These are phyloP conservation scores for Oxygymnocypris stewartii DNA, from an alignment of 2,113 vertebrate genomes.

Conservation along the genomic window DNA sequence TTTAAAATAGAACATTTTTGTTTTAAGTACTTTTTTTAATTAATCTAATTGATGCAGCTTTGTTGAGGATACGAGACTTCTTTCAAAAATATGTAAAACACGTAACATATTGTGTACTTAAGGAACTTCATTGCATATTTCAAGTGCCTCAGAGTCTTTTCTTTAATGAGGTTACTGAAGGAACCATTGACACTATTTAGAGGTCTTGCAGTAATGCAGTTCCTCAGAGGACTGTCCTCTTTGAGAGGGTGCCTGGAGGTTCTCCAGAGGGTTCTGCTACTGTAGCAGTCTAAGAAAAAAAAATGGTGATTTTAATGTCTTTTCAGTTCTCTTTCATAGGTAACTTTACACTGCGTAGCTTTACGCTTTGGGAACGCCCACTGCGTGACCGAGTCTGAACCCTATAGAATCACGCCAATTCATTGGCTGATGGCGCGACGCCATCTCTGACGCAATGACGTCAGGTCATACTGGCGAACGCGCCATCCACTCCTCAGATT, in stretches of 20 bases:
- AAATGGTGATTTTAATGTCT: background rate
- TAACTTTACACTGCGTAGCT: too few species aligned
- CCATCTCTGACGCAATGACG: too few species aligned
- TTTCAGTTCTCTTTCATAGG: too few species aligned
- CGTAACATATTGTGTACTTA: background rate
- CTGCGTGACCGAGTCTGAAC: too few species aligned
- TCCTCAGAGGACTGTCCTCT: background rate
- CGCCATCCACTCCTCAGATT: too few species aligned
- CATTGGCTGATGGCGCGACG: too few species aligned
- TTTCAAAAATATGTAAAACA: background rate
- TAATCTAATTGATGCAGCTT: background rate
- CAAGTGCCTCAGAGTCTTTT: background rate
- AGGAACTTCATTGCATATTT: background rate
- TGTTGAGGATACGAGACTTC: background rate
- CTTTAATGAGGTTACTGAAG: background rate
- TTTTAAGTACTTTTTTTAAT: too few species aligned
- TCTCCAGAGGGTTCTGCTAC: background rate
- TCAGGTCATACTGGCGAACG: too few species aligned
- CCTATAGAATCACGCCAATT: too few species aligned
- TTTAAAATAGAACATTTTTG: background rate
- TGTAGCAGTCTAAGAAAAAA: background rate
- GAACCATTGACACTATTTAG: background rate
- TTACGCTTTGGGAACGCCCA: too few species aligned
- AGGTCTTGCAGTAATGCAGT: constrained; percentile 8
- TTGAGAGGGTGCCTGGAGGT: background rate